A percentile compares a stretch with the other conserved stretches of the same genome.
Evolutionary conservation across 2,797 vertebrate species (phyloP).

Genomic region (Melanotaenia trifasciata): DNA sequence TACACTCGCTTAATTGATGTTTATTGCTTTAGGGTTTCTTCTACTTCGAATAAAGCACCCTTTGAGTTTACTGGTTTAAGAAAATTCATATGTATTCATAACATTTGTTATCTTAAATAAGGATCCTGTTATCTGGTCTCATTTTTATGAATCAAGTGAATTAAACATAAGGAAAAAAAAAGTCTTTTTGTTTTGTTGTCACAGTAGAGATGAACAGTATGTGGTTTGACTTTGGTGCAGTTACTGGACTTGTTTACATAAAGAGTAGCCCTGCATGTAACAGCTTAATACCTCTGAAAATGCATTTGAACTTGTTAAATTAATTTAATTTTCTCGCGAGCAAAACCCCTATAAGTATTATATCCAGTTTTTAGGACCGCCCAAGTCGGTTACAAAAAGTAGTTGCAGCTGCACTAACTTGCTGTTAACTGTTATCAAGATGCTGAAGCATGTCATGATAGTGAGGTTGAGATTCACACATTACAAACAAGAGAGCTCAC

Average conservation of each 20-base stretch:
- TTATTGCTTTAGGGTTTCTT: too few species aligned
- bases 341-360: background rate
- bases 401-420: background rate
- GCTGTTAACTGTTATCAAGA: background rate
- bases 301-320: background rate
- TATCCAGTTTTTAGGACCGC: background rate
- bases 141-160: too few species aligned
- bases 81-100: too few species aligned
- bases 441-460: background rate
- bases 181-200: background rate
- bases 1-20: too few species aligned
- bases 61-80: too few species aligned
- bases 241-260: background rate
- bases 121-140: too few species aligned
- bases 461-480: background rate
- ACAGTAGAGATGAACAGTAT: background rate
- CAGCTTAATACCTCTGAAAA: background rate
- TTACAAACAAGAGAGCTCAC: slow-evolving; percentile 66
- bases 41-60: too few species aligned
- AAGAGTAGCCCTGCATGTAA: background rate
- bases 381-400: background rate
- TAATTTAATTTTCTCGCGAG: background rate
- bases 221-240: background rate
- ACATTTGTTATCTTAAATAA: too few species aligned
- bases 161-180: too few species aligned